These are phyloP conservation scores for Limnephilus marmoratus DNA, from an alignment of 2,888 invertebrate species.

Conservation along the genomic window DNA sequence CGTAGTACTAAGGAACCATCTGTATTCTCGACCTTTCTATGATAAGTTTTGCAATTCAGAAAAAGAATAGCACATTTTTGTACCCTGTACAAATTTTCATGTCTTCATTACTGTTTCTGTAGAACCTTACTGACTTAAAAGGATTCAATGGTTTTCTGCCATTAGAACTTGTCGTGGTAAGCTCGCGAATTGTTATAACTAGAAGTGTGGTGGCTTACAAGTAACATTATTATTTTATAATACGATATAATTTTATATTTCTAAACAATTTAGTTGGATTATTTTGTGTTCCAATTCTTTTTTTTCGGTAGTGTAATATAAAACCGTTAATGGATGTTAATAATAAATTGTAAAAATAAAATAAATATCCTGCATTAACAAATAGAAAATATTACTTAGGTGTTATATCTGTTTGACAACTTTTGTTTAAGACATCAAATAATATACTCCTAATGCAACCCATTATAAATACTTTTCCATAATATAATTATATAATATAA, in stretches of 20 bases:
- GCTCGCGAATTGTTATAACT: not conserved
- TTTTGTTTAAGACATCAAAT: not conserved
- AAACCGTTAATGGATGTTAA: not conserved
- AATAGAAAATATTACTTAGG: not conserved
- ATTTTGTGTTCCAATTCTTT: not conserved
- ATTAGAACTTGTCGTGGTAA: not conserved
- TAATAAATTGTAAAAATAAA: slow-evolving; percentile 9
- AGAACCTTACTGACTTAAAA: not conserved
- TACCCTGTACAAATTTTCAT: not conserved
- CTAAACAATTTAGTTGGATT: not conserved
- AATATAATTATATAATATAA: not conserved
- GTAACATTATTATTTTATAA: not conserved
- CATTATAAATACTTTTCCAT: not conserved
- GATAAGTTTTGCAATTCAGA: not conserved
- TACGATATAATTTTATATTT: not conserved
- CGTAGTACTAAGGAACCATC: not conserved
- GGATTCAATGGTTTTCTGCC: not conserved
- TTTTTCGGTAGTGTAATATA: not conserved
- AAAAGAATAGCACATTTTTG: too few species aligned
- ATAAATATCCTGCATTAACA: not conserved
- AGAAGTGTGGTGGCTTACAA: not conserved
- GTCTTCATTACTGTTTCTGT: not conserved
- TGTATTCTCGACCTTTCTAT: not conserved
- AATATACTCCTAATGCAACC: not conserved
- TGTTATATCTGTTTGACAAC: not conserved